phyloP scores from a whole-genome alignment of 2,888 invertebrate species.

The Auanema freiburgensis region DNA sequence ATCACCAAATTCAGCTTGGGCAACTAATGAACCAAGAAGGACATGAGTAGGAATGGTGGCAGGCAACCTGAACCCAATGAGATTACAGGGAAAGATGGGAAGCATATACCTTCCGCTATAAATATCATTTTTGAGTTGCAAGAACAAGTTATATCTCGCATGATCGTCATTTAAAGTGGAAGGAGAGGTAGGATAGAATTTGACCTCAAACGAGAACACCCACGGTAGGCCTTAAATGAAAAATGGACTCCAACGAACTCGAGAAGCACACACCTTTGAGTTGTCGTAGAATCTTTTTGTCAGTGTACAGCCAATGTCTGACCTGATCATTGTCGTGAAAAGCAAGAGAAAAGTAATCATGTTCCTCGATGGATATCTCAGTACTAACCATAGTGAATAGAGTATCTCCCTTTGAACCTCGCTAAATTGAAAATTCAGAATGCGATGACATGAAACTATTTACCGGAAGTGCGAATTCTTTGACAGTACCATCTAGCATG shows the following conservation, averaged over 20 bases:
- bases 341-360: slow-evolving; percentile 59
- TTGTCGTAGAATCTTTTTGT: slow-evolving; percentile 54
- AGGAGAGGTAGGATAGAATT: slow-evolving; percentile 98
- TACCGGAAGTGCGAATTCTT: slow-evolving; percentile 49
- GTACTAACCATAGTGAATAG: slow-evolving; percentile 47
- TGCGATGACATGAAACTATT: slow-evolving; percentile 11
- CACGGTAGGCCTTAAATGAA: slow-evolving; percentile 63
- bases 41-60: slow-evolving; percentile 96
- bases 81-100: neutral
- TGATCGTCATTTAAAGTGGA: slow-evolving; percentile 78
- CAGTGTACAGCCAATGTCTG: slow-evolving; percentile 61
- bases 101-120: slow-evolving; percentile 70
- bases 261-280: slow-evolving; percentile 39
- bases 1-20: slow-evolving; percentile 95
- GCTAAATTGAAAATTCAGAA: slow-evolving; percentile 30
- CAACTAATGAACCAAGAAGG: slow-evolving; percentile 79
- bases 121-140: slow-evolving; percentile 82
- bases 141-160: slow-evolving; percentile 82
- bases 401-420: slow-evolving; percentile 49
- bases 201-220: slow-evolving; percentile 84
- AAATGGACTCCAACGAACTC: neutral
- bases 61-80: slow-evolving; percentile 78
- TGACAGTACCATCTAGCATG: slow-evolving; percentile 44
- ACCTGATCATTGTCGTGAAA: slow-evolving; percentile 46
- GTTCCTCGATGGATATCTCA: slow-evolving; percentile 50